phyloP scores from a whole-genome alignment of 1,140 invertebrate species.

The Protaetia brevitarsis region DNA sequence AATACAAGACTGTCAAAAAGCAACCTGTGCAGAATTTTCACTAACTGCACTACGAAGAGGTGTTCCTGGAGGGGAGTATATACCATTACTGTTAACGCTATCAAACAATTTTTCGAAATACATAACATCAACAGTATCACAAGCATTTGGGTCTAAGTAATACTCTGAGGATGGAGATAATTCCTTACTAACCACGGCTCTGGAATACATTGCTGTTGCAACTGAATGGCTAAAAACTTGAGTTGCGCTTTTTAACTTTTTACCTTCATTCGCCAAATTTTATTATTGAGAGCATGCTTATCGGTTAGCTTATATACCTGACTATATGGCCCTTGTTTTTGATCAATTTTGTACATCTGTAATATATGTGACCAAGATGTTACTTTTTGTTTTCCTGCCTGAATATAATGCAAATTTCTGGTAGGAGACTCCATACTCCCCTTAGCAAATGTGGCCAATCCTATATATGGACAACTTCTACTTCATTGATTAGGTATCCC shows the following conservation, averaged over 20 bases:
- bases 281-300: conserved; percentile 21
- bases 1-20: conserved; percentile 23
- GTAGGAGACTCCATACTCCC: conserved; percentile 24
- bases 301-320: conserved; percentile 26
- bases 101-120: conserved; percentile 29
- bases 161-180: neutral
- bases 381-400: conserved; percentile 22
- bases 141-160: conserved; percentile 21
- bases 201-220: conserved; percentile 1
- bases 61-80: conserved; percentile 21
- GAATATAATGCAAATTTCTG: conserved; percentile 27
- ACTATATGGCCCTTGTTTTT: neutral
- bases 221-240: conserved; percentile 23
- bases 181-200: neutral
- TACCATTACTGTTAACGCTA: conserved; percentile 22
- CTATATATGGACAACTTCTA: too few relatives aligned
- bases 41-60: conserved; percentile 12
- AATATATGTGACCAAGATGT: conserved; percentile 29
- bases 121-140: conserved; percentile 29
- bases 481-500: too few relatives aligned
- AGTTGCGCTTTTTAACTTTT: conserved; percentile 19
- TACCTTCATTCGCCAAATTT: conserved; percentile 22
- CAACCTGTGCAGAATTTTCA: conserved; percentile 23
- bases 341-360: conserved; percentile 20
- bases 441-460: conserved; percentile 21